Percentiles rank a stretch among this genome's conserved stretches.
phyloP scores from a whole-genome alignment of 2,888 invertebrate species.

The Ophion costatus region DNA sequence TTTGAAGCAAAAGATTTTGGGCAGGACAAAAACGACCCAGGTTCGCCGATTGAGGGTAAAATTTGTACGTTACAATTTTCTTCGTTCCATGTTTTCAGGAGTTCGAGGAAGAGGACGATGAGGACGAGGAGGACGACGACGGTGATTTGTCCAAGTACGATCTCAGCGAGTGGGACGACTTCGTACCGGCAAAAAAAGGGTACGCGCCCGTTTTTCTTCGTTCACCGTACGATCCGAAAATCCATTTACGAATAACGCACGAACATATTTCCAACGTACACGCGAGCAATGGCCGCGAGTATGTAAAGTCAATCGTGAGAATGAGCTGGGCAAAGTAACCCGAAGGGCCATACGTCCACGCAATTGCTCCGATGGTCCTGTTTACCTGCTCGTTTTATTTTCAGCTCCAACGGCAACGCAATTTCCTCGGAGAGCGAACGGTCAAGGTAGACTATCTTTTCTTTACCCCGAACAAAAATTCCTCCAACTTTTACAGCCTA shows the following conservation, averaged over 20 bases:
- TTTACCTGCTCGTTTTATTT: not conserved
- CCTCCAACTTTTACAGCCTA: not conserved
- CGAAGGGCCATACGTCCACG: not conserved
- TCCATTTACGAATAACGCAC: not conserved
- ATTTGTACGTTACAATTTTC: too few species aligned
- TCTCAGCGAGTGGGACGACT: slow-evolving; percentile 85
- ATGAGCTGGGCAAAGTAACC: not conserved
- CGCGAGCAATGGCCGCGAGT: not conserved
- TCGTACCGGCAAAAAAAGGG: slow-evolving; percentile 80
- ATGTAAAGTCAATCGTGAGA: not conserved
- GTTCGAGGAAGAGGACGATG: slow-evolving; percentile 83
- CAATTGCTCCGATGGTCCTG: not conserved
- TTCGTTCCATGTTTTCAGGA: slow-evolving; percentile 67
- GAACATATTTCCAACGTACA: not conserved
- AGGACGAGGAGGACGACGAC: slow-evolving; percentile 85
- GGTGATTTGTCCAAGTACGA: slow-evolving; percentile 86
- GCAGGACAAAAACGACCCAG: too few species aligned
- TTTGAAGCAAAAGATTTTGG: too few species aligned
- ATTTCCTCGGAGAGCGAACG: slow-evolving; percentile 75
- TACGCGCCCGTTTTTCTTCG: slow-evolving; percentile 60
- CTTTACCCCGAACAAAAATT: not conserved
- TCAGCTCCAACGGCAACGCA: slow-evolving; percentile 77
- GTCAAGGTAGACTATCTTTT: slow-evolving; percentile 76
- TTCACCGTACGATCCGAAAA: not conserved
- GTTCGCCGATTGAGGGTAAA: too few species aligned